Base-by-base conservation (phyloP, 2,113 vertebrate genomes). In the Vulpes lagopus region DNA sequence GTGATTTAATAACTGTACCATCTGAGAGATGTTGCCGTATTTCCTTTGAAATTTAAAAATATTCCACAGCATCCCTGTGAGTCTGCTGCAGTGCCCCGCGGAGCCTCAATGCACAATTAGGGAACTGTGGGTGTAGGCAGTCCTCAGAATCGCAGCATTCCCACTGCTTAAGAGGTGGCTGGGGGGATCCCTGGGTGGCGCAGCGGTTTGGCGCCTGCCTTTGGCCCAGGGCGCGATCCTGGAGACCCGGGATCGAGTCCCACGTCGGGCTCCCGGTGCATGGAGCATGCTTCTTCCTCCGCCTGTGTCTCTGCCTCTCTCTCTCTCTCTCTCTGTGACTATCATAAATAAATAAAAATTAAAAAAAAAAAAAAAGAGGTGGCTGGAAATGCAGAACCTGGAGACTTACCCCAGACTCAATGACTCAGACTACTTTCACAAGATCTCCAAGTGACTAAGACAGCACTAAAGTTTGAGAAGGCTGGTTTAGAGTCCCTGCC, bases 31-130 rank as follows among this genome's bases (percentile, higher is more conserved):
- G 19, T 3, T n/a, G 38, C 27, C 15, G 23, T n/a, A n/a, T 23
- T 89, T 90, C 32, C 74, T n/a, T 25, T 69, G 91, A 85, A 94
- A 85, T n/a, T 83, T 59, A 35, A 89, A 94, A 80, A 49, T 10
- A 88, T 59, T 22, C 82, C 17, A 9, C 0, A 23, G 19, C 14
- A 57, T 43, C 22, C 69, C 8, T 64, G 2, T n/a, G 84, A 82
- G 55, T 60, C 16, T 83, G 67, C 67, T 57, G 23, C 14, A 43
- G 74, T 60, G 51, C 64, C 49, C 71, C 16, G 20, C 60, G 38
- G 6, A n/a, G 20, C 79, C 38, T 25, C 17, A 7, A 3, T 2
- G 17, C 4, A 15, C 11, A 59, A 2, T 38, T 23, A 17, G 30
- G 60, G 74, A 86, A 57, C 53, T 60, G 32, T 43, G 11, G 19